These are phyloP conservation scores for Nibea coibor DNA, from an alignment of 2,113 vertebrate species.

Conservation along the genomic window DNA sequence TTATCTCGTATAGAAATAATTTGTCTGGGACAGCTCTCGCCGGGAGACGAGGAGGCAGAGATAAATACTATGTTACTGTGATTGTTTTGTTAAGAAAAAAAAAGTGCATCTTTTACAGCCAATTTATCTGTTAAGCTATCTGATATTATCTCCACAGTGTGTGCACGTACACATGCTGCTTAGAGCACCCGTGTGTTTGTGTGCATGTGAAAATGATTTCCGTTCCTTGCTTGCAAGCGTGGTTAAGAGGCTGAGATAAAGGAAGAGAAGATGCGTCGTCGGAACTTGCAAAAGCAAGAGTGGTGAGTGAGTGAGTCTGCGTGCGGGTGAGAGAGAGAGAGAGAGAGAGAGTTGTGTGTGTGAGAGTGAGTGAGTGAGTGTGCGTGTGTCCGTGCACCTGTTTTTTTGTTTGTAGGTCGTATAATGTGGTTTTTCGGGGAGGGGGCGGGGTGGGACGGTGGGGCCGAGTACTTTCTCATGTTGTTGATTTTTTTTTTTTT, in stretches of 20 bases:
- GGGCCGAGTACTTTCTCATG: slow-evolving; percentile 72
- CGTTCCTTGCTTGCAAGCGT: slow-evolving; percentile 37
- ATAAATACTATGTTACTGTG: slow-evolving; percentile 85
- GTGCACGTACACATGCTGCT: slow-evolving; percentile 79
- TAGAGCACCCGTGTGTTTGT: slow-evolving; percentile 73
- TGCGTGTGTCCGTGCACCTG: slow-evolving; percentile 55
- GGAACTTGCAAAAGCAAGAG: slow-evolving; percentile 57
- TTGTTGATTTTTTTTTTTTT: slow-evolving; percentile 78
- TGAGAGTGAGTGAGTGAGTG: slow-evolving; percentile 18
- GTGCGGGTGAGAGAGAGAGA: slow-evolving; percentile 5
- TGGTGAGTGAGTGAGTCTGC: slow-evolving; percentile 24
- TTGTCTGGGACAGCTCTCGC: slow-evolving; percentile 79
- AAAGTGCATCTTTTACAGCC: slow-evolving; percentile 86
- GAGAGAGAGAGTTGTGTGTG: slow-evolving; percentile 28
- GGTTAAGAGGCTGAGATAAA: slow-evolving; percentile 47
- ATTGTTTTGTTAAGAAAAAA: slow-evolving; percentile 84
- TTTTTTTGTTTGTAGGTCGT: slow-evolving; percentile 73
- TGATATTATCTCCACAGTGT: slow-evolving; percentile 80
- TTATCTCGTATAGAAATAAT: slow-evolving; percentile 73
- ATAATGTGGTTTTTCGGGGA: slow-evolving; percentile 49
- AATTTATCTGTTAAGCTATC: slow-evolving; percentile 82
- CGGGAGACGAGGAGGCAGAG: slow-evolving; percentile 71
- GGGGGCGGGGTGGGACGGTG: slow-evolving; percentile 7
- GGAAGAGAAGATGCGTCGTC: slow-evolving; percentile 60
- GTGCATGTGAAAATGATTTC: slow-evolving; percentile 68